Conservation (phyloP, 2,888 invertebrate species). For the Dendrolimus pini region DNA sequence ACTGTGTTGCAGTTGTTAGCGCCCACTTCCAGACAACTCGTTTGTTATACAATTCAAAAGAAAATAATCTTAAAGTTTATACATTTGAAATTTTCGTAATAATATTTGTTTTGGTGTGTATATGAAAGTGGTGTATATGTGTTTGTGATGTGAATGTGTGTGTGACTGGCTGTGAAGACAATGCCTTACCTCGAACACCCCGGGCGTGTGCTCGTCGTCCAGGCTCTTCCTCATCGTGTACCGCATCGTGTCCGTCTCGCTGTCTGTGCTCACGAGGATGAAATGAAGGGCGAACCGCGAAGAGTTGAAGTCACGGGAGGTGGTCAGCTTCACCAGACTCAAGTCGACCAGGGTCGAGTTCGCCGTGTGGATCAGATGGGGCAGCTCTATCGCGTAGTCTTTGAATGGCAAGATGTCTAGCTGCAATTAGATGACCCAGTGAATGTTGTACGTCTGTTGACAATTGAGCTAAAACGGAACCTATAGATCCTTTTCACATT, state of each 20-base stretch:
- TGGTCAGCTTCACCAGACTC: conserved; percentile 70
- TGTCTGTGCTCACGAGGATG: conserved; percentile 66
- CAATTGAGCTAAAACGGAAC: too few relatives aligned
- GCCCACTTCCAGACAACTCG: too few relatives aligned
- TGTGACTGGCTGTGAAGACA: too few relatives aligned
- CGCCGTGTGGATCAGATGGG: conserved; percentile 80
- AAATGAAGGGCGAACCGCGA: conserved; percentile 79
- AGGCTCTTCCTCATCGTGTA: conserved; percentile 71
- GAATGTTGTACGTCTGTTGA: too few relatives aligned
- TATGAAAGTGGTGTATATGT: too few relatives aligned
- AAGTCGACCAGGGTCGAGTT: conserved; percentile 81
- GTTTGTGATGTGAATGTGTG: too few relatives aligned
- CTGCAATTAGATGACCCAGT: conserved; percentile 40
- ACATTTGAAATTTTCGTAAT: too few relatives aligned
- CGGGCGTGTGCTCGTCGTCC: conserved; percentile 86
- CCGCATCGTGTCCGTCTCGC: conserved; percentile 42
- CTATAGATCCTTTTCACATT: too few relatives aligned
- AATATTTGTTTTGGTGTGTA: too few relatives aligned
- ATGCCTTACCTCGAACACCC: conserved; percentile 78
- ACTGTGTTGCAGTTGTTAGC: too few relatives aligned
- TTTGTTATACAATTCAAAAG: too few relatives aligned
- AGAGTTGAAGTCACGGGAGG: conserved; percentile 55
- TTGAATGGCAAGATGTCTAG: conserved; percentile 61
- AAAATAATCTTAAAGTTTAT: too few relatives aligned
- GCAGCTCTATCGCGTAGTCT: conserved; percentile 70